phyloP scores from a whole-genome alignment of 2,888 invertebrate genomes.

The Euzophera pinguis region DNA sequence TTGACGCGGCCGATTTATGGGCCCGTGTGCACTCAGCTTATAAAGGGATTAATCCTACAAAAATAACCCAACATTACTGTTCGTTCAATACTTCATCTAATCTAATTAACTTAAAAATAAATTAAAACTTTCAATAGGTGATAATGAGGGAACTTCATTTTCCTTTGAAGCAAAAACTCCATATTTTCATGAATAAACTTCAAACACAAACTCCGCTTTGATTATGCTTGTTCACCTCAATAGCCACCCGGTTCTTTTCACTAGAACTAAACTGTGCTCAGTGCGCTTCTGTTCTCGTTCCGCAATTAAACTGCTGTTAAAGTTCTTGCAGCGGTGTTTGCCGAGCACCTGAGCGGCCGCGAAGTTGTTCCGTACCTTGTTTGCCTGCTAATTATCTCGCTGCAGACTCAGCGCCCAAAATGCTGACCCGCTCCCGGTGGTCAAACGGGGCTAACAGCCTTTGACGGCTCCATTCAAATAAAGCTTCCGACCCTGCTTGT shows the following conservation, averaged over 20 bases:
- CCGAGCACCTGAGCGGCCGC: conserved; percentile 72
- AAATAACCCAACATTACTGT: background rate
- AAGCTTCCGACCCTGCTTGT: conserved; percentile 58
- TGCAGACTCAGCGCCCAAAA: conserved; percentile 64
- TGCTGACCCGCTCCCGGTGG: conserved; percentile 66
- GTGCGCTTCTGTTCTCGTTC: conserved; percentile 73
- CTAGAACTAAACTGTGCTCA: conserved; percentile 69
- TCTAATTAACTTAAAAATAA: background rate
- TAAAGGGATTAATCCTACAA: conserved; percentile 11
- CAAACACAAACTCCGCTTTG: conserved; percentile 41
- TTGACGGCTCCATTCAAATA: conserved; percentile 58
- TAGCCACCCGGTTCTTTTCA: conserved; percentile 68
- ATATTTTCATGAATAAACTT: conserved; percentile 49
- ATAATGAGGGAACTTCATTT: conserved; percentile 29
- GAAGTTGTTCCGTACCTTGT: conserved; percentile 70
- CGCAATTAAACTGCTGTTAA: conserved; percentile 79
- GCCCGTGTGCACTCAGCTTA: conserved; percentile 27
- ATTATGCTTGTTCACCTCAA: conserved; percentile 48
- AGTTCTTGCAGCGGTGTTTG: conserved; percentile 76
- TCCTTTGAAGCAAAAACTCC: conserved; percentile 32
- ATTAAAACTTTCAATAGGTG: background rate
- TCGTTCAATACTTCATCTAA: background rate
- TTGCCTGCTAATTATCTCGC: conserved; percentile 76
- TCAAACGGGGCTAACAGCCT: conserved; percentile 70
- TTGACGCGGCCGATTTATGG: conserved; percentile 58